Base-by-base conservation (phyloP, 2,797 vertebrate species). In the Toxotes lorentzi region DNA sequence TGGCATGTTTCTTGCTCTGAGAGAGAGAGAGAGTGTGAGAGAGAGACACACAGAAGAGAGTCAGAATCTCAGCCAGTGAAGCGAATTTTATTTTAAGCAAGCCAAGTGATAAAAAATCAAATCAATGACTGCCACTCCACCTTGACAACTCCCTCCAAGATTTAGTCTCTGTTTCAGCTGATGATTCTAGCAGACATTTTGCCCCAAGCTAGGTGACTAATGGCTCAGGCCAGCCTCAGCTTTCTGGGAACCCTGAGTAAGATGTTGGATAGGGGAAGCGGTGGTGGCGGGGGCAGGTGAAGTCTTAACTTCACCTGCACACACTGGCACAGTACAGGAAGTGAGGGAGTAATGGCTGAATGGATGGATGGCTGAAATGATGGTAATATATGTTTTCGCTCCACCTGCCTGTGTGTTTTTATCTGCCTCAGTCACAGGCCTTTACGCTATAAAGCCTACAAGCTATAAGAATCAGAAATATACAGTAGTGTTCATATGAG, bases 1-100 rank as follows among this genome's bases (percentile, higher is more conserved):
- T 98, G 79, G 97, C 97, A 67, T 98, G 97, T 85, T 98, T 98
- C 89, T 96, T 97, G 86, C 97, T 98, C 97, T 97, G 78, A 45
- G 32, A 78, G 43, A 71, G 27, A 85, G 59, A 88, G 1, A 78
- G 38, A 83, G 2, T 59, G 23, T 82, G 2, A 77, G 40, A 82
- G 2, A 63, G 23, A 81, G 41, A 82, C 19, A 54, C 27, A 30
- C 27, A 45, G 57, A 12, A 61, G 69, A 71, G 64, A 38, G 24
- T 11, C 4, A 65, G 23, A 40, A 43, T 27, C 30, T 84, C 69
- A 88, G 76, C 5, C 27, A 65, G 43, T 34, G 53, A 76, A 69
- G 11, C 9, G 23, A 65, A 38, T n/a, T 87, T 72, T 43, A 71
- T 82, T 84, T 77, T n/a, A 82, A 43, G 61, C 16, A 13, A 74